Percentiles rank a stretch among this genome's conserved stretches.
phyloP scores from a whole-genome alignment of 2,113 vertebrate species.

The Engraulis encrasicolus region DNA sequence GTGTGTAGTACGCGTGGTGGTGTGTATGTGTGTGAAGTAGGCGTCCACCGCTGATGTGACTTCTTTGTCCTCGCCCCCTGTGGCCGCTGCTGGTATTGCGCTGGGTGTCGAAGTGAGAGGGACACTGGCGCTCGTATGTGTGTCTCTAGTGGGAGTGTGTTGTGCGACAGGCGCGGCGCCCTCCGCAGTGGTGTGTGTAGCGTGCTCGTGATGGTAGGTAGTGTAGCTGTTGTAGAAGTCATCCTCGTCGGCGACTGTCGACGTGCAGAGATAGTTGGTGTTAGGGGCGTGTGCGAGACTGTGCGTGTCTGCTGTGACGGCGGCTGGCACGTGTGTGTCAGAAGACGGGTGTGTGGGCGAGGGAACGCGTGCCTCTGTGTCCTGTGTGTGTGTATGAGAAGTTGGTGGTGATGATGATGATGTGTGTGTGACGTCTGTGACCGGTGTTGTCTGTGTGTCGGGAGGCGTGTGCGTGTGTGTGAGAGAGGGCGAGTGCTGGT shows the following conservation, averaged over 20 bases:
- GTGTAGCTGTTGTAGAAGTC: no score
- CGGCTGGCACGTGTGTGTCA: not conserved
- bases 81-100: no score
- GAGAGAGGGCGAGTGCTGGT: not conserved
- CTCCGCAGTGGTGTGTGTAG: constrained; percentile 16
- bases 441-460: no score
- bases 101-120: not conserved
- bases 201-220: no score
- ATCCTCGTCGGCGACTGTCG: not conserved
- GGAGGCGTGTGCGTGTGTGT: not conserved
- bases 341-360: not conserved
- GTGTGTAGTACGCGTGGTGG: constrained; percentile 13
- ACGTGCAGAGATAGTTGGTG: not conserved
- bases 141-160: not conserved
- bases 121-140: not conserved
- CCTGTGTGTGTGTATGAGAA: no score
- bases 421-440: no score
- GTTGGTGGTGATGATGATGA: no score
- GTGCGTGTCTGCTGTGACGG: no score
- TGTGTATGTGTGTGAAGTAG: not conserved
- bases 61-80: no score
- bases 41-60: not conserved
- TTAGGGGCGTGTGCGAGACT: not conserved
- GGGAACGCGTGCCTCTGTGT: no score
- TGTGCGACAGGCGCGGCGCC: not conserved